Evolutionary conservation across 2,797 vertebrate genomes (phyloP).

Genomic region (Sebastes baramenuke): DNA sequence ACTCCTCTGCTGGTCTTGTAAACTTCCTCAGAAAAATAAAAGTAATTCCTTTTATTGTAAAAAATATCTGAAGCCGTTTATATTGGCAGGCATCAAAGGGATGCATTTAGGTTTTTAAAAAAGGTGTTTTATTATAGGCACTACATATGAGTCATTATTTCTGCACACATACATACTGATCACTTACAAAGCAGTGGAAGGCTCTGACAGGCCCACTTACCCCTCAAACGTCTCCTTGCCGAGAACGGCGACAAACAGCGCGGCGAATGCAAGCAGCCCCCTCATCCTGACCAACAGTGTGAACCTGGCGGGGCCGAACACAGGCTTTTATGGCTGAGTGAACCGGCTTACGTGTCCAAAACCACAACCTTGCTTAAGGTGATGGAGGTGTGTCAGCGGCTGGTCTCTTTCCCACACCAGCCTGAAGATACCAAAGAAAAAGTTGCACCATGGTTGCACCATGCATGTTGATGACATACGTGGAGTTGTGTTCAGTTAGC

Average conservation of each 20-base stretch:
- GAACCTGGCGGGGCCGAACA: background rate
- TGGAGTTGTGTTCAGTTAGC: background rate
- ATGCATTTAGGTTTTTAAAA: background rate
- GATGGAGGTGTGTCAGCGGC: slow-evolving; percentile 27
- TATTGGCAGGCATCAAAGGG: background rate
- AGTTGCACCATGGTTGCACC: background rate
- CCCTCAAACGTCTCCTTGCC: slow-evolving; percentile 75
- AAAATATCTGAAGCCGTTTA: background rate
- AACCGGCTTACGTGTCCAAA: slow-evolving; percentile 11
- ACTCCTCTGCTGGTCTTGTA: background rate
- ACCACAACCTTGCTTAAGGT: slow-evolving; percentile 30
- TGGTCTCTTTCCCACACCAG: slow-evolving; percentile 62
- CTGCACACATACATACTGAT: background rate
- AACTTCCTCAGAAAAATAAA: background rate
- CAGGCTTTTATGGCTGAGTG: slow-evolving; percentile 49
- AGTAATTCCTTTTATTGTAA: background rate
- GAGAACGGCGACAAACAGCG: slow-evolving; percentile 63
- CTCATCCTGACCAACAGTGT: slow-evolving; percentile 67
- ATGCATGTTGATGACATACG: background rate
- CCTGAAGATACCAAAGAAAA: background rate
- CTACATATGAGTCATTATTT: background rate
- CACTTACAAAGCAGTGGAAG: background rate
- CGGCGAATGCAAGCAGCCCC: slow-evolving; percentile 61
- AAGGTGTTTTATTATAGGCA: background rate
- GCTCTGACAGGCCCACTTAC: slow-evolving; percentile 53